phyloP scores from a whole-genome alignment of 2,888 invertebrate genomes.

The Zelleria hepariella region DNA sequence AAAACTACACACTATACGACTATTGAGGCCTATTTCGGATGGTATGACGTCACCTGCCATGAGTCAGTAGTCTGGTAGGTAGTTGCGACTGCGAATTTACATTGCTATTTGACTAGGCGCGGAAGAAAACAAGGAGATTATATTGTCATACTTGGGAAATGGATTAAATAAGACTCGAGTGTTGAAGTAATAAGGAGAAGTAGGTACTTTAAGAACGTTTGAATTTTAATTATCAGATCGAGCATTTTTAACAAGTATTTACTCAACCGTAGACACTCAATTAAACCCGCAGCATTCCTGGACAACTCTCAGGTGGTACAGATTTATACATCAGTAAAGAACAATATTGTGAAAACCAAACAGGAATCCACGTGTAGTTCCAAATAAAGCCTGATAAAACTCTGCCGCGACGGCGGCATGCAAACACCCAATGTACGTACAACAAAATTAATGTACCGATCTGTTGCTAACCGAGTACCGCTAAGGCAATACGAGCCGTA shows the following conservation, averaged over 20 bases:
- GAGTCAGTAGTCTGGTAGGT: not conserved
- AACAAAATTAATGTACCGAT: slow-evolving; percentile 9
- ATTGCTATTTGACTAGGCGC: not conserved
- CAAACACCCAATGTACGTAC: slow-evolving; percentile 19
- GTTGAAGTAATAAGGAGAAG: too few relatives aligned
- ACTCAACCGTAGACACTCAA: not conserved
- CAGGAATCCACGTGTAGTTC: slow-evolving; percentile 21
- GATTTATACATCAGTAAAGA: slow-evolving; percentile 21
- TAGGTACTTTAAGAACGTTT: not conserved
- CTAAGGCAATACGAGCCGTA: not conserved
- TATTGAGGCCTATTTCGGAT: not conserved
- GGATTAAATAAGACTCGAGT: too few relatives aligned
- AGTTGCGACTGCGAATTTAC: not conserved
- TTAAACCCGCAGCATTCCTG: not conserved
- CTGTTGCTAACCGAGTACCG: slow-evolving; percentile 1
- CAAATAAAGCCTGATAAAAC: slow-evolving; percentile 33
- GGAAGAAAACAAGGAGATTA: too few relatives aligned
- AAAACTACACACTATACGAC: not conserved
- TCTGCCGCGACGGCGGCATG: slow-evolving; percentile 20
- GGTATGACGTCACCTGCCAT: slow-evolving; percentile 14
- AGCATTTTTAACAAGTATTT: not conserved
- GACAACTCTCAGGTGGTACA: slow-evolving; percentile 5
- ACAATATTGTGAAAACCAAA: slow-evolving; percentile 18
- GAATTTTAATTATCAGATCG: not conserved
- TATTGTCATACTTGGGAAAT: too few relatives aligned